Conservation (phyloP, 1,140 invertebrate genomes). For the Odontomachus brunneus region DNA sequence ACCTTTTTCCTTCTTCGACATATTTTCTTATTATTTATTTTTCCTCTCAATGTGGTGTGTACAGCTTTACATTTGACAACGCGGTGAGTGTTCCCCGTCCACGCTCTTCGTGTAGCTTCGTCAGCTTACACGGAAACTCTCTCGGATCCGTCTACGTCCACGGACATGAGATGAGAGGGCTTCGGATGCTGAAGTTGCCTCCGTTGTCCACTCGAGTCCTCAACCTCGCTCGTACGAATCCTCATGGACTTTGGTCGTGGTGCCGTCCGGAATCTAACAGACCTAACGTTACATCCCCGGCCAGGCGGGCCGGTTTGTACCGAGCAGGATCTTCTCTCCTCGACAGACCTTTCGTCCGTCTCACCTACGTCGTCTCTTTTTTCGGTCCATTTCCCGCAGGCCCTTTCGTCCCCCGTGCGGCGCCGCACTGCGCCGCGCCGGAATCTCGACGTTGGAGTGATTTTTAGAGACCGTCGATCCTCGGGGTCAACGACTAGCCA, state of each 20-base stretch:
- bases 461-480: slow-evolving; percentile 36
- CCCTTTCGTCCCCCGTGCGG: not conserved
- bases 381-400: slow-evolving; percentile 4
- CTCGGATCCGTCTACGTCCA: not conserved
- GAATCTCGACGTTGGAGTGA: slow-evolving; percentile 38
- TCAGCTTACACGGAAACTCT: slow-evolving; percentile 18
- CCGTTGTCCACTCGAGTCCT: slow-evolving; percentile 13
- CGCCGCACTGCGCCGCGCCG: not conserved
- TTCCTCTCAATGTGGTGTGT: too few relatives aligned
- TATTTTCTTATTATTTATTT: too few relatives aligned
- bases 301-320: slow-evolving; percentile 26
- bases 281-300: slow-evolving; percentile 65
- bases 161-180: not conserved
- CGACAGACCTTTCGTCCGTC: not conserved
- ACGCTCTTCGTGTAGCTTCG: not conserved
- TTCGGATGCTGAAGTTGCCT: not conserved
- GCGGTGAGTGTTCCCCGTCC: not conserved
- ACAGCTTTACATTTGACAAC: too few relatives aligned
- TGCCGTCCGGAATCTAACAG: slow-evolving; percentile 54
- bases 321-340: not conserved
- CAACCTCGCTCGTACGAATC: slow-evolving; percentile 4
- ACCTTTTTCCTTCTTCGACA: too few relatives aligned
- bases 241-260: slow-evolving; percentile 38
- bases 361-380: slow-evolving; percentile 13
- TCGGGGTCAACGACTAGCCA: slow-evolving; percentile 34